phyloP scores from a whole-genome alignment of 2,113 vertebrate species.

The Anseranas semipalmata region DNA sequence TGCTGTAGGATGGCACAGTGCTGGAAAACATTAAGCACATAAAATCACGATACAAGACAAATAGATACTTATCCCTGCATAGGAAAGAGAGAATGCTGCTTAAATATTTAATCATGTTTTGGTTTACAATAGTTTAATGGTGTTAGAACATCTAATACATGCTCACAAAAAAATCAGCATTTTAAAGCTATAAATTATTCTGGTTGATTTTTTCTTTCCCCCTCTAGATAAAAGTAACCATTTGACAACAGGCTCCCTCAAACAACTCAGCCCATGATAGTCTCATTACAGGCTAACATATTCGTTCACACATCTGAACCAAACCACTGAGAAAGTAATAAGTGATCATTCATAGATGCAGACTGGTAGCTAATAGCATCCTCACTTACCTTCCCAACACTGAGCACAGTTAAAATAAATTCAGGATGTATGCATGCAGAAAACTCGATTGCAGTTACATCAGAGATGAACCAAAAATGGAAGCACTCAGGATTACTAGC shows the following conservation, averaged over 20 bases:
- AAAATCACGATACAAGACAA: neutral
- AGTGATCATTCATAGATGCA: conserved; percentile 19
- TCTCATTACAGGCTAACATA: conserved; percentile 16
- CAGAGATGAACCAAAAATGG: conserved; percentile 2
- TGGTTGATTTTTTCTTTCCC: neutral
- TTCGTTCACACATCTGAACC: conserved; percentile 19
- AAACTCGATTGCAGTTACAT: neutral
- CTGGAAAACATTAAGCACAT: neutral
- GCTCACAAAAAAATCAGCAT: neutral
- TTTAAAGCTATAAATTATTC: conserved; percentile 48
- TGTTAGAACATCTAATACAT: conserved; percentile 4
- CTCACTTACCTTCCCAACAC: conserved; percentile 39
- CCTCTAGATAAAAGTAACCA: neutral
- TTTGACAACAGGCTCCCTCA: conserved; percentile 1
- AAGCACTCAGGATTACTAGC: conserved; percentile 1
- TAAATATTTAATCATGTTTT: conserved; percentile 57
- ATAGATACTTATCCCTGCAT: neutral
- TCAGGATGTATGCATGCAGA: neutral
- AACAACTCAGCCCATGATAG: neutral
- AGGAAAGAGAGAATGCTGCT: neutral
- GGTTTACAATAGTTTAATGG: conserved; percentile 15
- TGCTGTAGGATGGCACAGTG: neutral
- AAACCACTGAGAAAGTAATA: conserved; percentile 4
- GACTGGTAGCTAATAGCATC: conserved; percentile 42
- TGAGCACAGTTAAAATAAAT: conserved; percentile 48